Base-by-base conservation (phyloP, 2,888 invertebrate genomes). In the Brenthis hecate region DNA sequence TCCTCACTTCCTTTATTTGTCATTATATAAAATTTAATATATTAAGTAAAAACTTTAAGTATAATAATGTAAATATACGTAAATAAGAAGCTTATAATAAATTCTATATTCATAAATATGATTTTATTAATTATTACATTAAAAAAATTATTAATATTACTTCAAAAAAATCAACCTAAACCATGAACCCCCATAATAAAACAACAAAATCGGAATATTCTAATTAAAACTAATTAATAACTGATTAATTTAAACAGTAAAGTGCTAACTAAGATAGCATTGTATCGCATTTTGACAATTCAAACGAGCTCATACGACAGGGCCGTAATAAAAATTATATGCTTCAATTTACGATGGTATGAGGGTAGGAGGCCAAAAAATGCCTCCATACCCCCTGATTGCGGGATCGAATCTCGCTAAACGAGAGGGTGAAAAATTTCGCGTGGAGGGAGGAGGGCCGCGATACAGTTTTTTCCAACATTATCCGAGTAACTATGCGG, bases 241-340 rank as follows among this genome's bases (percentile, higher is more conserved):
- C 2, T 43, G 50, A 55, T 61, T 54, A 66, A 60, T 60, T 66
- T 58, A 60, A 58, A 54, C 36, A 58, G 43, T 47, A 66, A 68
- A 72, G 70, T 67, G 69, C 69, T 62, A 72, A 72, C 67, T 58
- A 62, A 68, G 65, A 70, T 62, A 60, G 65, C 55, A 65, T 72
- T 74, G 76, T 74, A 75, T 75, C 73, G 73, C 73, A 73, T 78
- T 78, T 76, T 78, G 79, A 79, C 78, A 78, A 78, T 75, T 78
- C 78, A 74, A 78, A 80, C 80, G 83, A 82, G 78, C 88, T 85
- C 84, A 88, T 83, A 89, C 89, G 89, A 88, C 90, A 88, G 85
- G 84, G 81, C 81, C 83, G 92, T 91, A 92, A 92, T 92, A 92
- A 92, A 92, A 92, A 92, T 92, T 92, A 92, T 92, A 92, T 92